Evolutionary conservation across 2,797 vertebrate genomes (phyloP), one percentile per base, ranked within the genome.

Genomic region (Sebastes minor): DNA sequence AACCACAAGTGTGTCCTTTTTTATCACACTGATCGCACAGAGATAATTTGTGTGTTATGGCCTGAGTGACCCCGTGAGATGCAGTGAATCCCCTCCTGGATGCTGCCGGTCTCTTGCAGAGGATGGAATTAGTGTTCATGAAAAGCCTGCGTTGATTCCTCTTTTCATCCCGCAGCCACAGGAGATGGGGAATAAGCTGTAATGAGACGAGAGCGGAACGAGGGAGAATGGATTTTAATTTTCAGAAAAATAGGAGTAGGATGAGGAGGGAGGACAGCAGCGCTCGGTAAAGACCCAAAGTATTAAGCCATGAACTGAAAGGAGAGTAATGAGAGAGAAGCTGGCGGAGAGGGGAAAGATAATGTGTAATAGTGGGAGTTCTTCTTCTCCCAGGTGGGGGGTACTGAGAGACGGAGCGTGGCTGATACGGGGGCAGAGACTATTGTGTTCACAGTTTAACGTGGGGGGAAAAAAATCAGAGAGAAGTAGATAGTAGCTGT

Each of bases 161-260:
- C 84, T 75, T 89, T 88, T 89, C 78, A 87, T 88, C 76, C 65
- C 4, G 33, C 61, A 84, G 79, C 86, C 78, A 81, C 78, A 53
- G 84, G 80, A 84, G 79, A 74, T 61, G 56, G 23, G 33, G 59
- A 81, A 82, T 65, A 81, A 86, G 76, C 66, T 78, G 59, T 88
- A 82, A 89, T 85, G 86, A 89, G 77, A 81, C 65, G 28, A 78
- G 53, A 74, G 64, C 0, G 3, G 49, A 88, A 63, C 8, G 42
- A 81, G 56, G 61, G 81, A 78, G 90, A 92, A 89, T 89, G 73
- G 88, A 91, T 90, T 93, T 90, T 78, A 88, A 91, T 91, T 90
- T 88, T 84, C 81, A 63, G 74, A 78, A 84, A 86, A 86, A 86
- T 71, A 68, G 78, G 49, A 81, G 78, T 73, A 82, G 65, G 74